Base-by-base conservation (phyloP, 2,797 vertebrate genomes). In the Octomys mimax region DNA sequence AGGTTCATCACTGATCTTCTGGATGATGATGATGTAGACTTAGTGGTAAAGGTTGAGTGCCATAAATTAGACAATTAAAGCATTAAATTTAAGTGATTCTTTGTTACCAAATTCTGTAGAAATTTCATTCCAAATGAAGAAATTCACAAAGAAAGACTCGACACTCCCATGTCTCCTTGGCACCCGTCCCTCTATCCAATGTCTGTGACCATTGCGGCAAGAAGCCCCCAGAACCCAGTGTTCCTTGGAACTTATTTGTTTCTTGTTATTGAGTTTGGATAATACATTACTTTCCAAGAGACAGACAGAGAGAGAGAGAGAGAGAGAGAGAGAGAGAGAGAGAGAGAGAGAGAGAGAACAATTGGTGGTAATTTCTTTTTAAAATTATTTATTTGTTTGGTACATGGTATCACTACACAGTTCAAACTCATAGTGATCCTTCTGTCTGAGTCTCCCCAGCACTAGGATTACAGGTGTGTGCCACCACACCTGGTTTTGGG, bases 91-190 rank as follows among this genome's bases (percentile, higher is more conserved):
- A 87, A 92, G 79, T 52, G 59, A 91, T 71, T 52, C 9, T 94
- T 83, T 92, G 77, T 80, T 68, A 61, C 71, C 70, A 92, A 81
- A 75, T 42, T 6, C 42, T 95, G 49, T 62, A 92, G 90, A 87
- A 96, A 92, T 87, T 79, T 31, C 49, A 89, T 89, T 82, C 70
- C 92, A 83, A 83, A 33, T 87, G 70, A 92, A 66, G 71, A 86
- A 96, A 79, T n/a, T 4, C n/a, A n/a, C 61, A 86, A 21, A 82
- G 39, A 89, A 26, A 86, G 24, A 75, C 16, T 39, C 36, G 52
- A 78, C 62, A 64, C 42, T 79, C 24, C 86, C 11, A 5, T 54
- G 90, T 68, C 33, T 33, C n/a, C 84, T 71, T 62, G 77, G 77
- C 46, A 81, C n/a, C 66, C 3, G 3, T 49, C 18, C 64, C 19